Evolutionary conservation across 2,113 vertebrate genomes (phyloP).

Genomic region (Mus pahari): DNA sequence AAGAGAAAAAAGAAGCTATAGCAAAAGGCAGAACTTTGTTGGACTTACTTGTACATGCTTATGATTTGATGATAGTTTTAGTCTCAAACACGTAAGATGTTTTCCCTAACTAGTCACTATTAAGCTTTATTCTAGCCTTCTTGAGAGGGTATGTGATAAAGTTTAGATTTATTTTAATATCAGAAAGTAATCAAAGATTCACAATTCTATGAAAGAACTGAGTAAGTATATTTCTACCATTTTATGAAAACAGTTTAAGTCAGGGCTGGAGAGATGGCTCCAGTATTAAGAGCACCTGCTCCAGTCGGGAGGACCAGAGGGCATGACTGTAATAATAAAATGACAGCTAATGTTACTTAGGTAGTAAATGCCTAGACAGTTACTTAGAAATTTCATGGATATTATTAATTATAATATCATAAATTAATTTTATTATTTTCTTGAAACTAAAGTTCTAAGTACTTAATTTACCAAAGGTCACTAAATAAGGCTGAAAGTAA

Average conservation of each 20-base stretch:
- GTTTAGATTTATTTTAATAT: constrained; percentile 25
- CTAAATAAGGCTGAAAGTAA: constrained; percentile 39
- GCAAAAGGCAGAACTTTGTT: constrained; percentile 30
- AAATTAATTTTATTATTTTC: constrained; percentile 47
- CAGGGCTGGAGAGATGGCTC: not conserved
- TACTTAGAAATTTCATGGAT: not conserved
- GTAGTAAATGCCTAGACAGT: constrained; percentile 19
- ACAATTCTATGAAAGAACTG: constrained; percentile 13
- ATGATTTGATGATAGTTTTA: not conserved
- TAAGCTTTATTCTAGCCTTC: not conserved
- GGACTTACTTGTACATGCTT: not conserved
- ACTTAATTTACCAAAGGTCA: constrained; percentile 28
- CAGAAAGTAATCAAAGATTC: constrained; percentile 2
- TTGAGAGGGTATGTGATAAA: not conserved
- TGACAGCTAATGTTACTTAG: not conserved
- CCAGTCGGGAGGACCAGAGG: not conserved
- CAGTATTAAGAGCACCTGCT: not conserved
- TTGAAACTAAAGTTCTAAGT: constrained; percentile 26
- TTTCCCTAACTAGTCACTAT: not conserved
- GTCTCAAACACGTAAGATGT: not conserved
- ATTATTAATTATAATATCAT: constrained; percentile 20
- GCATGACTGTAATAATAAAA: not conserved
- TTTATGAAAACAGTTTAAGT: constrained; percentile 4
- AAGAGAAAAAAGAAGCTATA: not conserved
- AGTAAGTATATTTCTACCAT: not conserved